phyloP scores from a whole-genome alignment of 2,888 invertebrate genomes.

The Eilema depressum region DNA sequence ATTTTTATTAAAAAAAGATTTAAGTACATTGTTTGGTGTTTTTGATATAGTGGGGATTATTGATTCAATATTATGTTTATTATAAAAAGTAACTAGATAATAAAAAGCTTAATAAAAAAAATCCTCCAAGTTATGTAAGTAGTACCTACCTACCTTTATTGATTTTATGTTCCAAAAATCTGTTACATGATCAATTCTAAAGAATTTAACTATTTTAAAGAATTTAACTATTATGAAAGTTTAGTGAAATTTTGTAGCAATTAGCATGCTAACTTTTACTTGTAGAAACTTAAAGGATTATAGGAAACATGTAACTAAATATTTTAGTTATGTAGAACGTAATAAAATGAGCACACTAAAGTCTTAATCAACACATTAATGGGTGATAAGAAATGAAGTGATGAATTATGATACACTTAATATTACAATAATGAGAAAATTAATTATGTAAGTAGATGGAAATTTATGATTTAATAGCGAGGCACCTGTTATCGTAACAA shows the following conservation, averaged over 20 bases:
- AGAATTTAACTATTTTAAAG: not conserved
- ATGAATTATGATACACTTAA: conserved; percentile 48
- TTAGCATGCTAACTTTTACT: too few species aligned
- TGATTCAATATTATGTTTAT: not conserved
- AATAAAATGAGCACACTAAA: conserved; percentile 15
- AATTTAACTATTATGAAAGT: too few species aligned
- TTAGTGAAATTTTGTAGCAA: too few species aligned
- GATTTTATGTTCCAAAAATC: too few species aligned
- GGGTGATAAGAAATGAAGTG: conserved; percentile 45
- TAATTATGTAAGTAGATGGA: conserved; percentile 41
- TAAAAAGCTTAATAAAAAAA: not conserved
- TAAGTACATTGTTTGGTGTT: not conserved
- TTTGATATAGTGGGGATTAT: not conserved
- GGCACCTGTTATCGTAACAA: conserved; percentile 45
- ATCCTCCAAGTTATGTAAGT: too few species aligned
- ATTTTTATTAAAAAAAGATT: not conserved
- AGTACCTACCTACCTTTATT: too few species aligned
- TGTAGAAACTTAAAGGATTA: too few species aligned
- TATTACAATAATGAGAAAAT: conserved; percentile 51
- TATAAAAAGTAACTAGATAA: not conserved
- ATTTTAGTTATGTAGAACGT: not conserved
- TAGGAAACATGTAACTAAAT: too few species aligned
- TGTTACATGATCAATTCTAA: not conserved
- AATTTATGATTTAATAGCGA: conserved; percentile 48
- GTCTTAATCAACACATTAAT: conserved; percentile 43